Evolutionary conservation across 2,888 invertebrate species (phyloP), one percentile per base, ranked within the genome.

Genomic region (Platycheirus albimanus): DNA sequence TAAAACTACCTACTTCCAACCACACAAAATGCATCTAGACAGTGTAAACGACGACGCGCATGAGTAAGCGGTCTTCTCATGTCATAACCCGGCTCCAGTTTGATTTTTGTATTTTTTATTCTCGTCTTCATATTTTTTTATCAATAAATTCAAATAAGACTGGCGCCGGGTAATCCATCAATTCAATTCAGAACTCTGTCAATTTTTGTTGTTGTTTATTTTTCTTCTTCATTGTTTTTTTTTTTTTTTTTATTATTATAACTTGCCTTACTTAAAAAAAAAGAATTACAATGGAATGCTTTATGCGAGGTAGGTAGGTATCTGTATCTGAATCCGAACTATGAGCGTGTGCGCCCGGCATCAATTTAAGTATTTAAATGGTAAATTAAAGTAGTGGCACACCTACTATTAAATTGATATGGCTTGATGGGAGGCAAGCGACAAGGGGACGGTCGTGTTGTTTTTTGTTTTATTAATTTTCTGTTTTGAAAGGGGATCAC

Each of bases 101-200:
- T 15, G 10, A 41, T 36, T 45, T 45, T 54, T 64, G 17, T 15
- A 43, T 24, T 5, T 43, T 66, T n/a, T 8, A 28, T 13, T 41
- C 56, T 56, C 33, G 51, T 36, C 38, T 67, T 41, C 24, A 52
- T 79, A 36, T 76, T 81, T 75, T 81, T 83, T 79, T 85, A 83
- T 81, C 85, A 83, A 80, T 83, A 80, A 85, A 64, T 84, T 80
- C 74, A 85, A 79, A 69, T 84, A 78, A 84, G 78, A 71, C 77
- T 86, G 86, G 86, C 85, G 86, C 86, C 86, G 74, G 61, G 85
- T 83, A 85, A 86, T 86, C 84, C 85, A 86, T 86, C 86, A 85
- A 77, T 83, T 71, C 61, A 52, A 74, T 75, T 77, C 70, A 78
- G 77, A 85, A 75, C 70, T 75, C 77, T 75, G 74, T 69, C 71